Evolutionary conservation across 2,113 vertebrate species (phyloP).

Genomic region (Podarcis raffonei): DNA sequence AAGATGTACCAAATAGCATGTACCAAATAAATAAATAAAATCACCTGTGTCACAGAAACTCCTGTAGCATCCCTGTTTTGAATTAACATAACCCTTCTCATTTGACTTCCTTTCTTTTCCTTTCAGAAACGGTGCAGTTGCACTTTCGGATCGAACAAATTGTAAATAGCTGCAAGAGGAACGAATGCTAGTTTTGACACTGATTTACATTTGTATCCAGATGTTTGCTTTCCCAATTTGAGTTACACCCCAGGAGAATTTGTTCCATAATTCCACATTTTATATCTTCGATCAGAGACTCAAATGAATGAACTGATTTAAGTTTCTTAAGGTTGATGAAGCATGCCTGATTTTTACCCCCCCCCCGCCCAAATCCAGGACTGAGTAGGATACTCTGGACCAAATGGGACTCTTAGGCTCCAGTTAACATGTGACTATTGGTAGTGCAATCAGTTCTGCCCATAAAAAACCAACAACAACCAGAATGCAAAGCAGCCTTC

Average conservation of each 20-base stretch:
- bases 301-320: slow-evolving; percentile 40
- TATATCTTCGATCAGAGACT: slow-evolving; percentile 10
- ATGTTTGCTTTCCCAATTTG: neutral
- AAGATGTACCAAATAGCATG: neutral
- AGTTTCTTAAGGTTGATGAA: slow-evolving; percentile 40
- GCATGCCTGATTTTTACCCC: neutral
- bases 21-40: neutral
- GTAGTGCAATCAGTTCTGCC: neutral
- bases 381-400: neutral
- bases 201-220: neutral
- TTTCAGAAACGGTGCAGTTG: slow-evolving; percentile 45
- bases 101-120: slow-evolving; percentile 24
- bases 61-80: neutral
- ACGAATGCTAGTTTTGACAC: slow-evolving; percentile 3
- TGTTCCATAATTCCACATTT: slow-evolving; percentile 22
- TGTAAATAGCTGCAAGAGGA: slow-evolving; percentile 11
- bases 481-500: neutral
- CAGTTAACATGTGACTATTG: neutral
- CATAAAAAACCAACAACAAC: neutral
- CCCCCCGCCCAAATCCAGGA: neutral
- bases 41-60: neutral
- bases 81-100: neutral
- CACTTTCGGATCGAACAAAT: slow-evolving; percentile 34
- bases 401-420: neutral
- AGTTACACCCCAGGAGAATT: slow-evolving; percentile 22